Percentiles rank a stretch among this genome's conserved stretches.
Evolutionary conservation across 2,888 invertebrate species (phyloP).

Genomic region (Nipponacmea schrenckii): DNA sequence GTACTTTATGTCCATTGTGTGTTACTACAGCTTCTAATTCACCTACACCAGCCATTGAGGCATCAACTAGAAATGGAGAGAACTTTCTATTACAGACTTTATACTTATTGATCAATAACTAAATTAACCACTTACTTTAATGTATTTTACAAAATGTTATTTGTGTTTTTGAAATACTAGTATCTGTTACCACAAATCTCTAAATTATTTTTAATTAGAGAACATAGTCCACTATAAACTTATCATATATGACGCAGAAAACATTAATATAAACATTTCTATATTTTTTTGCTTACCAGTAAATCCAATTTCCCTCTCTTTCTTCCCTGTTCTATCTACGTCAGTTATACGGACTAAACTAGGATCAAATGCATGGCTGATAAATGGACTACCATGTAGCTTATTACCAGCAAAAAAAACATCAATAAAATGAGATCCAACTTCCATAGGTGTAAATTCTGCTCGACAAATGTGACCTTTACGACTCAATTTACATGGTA

Average conservation of each 20-base stretch:
- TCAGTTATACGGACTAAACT: conserved; percentile 79
- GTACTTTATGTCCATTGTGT: conserved; percentile 80
- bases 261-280: not conserved
- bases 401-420: conserved; percentile 90
- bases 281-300: conserved; percentile 36
- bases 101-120: too few relatives aligned
- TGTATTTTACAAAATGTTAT: too few relatives aligned
- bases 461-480: conserved; percentile 34
- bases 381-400: conserved; percentile 90
- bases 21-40: conserved; percentile 78
- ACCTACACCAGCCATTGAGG: conserved; percentile 96
- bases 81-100: not conserved
- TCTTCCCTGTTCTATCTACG: conserved; percentile 47
- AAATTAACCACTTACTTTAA: too few relatives aligned
- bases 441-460: conserved; percentile 85
- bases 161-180: too few relatives aligned
- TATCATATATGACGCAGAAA: too few relatives aligned
- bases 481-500: conserved; percentile 31
- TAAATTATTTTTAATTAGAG: too few relatives aligned
- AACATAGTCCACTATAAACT: too few relatives aligned
- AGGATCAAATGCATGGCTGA: conserved; percentile 94
- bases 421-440: conserved; percentile 89
- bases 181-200: too few relatives aligned
- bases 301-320: conserved; percentile 56
- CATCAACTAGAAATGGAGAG: conserved; percentile 82